phyloP scores from a whole-genome alignment of 2,888 invertebrate genomes.

The Dryococelus australis region DNA sequence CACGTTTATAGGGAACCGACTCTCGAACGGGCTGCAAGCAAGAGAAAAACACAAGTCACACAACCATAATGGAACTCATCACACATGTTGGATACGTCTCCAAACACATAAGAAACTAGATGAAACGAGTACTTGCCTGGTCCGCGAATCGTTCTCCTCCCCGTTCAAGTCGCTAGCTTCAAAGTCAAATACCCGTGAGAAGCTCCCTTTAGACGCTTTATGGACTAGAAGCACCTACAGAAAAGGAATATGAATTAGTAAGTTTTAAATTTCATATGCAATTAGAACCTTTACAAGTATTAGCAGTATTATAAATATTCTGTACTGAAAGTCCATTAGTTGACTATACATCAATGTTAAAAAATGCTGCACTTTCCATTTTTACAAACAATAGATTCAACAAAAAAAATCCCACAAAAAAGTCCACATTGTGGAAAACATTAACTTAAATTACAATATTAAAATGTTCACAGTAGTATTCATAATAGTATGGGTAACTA shows the following conservation, averaged over 20 bases:
- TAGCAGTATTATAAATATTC: neutral
- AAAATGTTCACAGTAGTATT: no score
- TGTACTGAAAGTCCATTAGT: neutral
- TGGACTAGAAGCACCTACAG: conserved; percentile 84
- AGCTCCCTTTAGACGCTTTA: conserved; percentile 89
- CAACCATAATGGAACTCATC: neutral
- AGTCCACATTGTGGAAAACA: no score
- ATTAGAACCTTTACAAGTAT: neutral
- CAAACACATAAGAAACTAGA: neutral
- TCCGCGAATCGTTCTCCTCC: conserved; percentile 81
- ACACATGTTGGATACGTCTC: neutral
- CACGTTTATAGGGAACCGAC: conserved; percentile 92
- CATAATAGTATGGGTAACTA: no score
- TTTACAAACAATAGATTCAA: no score
- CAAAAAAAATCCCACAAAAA: no score
- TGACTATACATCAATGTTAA: neutral
- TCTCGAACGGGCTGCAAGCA: conserved; percentile 80
- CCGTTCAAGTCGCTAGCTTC: conserved; percentile 88
- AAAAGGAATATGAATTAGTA: neutral
- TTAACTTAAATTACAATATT: no score
- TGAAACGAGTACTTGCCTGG: conserved; percentile 62
- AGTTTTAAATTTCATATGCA: neutral
- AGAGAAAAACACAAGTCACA: neutral
- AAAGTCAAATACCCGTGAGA: conserved; percentile 93
- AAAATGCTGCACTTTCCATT: no score